phyloP scores from a whole-genome alignment of 2,113 vertebrate species.

The Phyllostomus discolor region DNA sequence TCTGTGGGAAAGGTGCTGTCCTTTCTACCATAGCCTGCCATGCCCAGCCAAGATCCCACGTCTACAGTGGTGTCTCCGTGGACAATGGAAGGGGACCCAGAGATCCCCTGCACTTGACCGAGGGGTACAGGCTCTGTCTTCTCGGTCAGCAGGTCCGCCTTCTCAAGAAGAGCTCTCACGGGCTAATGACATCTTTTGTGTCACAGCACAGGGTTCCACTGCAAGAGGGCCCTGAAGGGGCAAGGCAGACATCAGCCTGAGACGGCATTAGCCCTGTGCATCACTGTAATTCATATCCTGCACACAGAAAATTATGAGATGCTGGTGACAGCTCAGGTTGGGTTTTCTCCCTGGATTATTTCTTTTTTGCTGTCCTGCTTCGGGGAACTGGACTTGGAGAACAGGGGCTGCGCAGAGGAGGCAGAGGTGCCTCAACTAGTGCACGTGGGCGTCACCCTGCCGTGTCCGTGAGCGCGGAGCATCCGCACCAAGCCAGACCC shows the following conservation, averaged over 20 bases:
- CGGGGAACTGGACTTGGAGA: neutral
- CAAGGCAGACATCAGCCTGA: neutral
- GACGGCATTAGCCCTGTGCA: neutral
- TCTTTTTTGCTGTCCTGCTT: neutral
- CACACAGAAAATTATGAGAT: neutral
- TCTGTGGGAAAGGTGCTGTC: neutral
- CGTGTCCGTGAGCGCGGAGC: neutral
- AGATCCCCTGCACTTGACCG: neutral
- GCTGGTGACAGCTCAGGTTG: neutral
- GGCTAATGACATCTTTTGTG: neutral
- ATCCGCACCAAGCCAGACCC: neutral
- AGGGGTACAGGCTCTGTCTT: neutral
- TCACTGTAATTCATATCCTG: neutral
- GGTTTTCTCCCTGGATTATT: neutral
- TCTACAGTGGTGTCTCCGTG: neutral
- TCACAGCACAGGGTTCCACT: neutral
- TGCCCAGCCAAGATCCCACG: neutral
- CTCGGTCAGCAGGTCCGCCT: neutral
- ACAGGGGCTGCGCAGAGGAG: neutral
- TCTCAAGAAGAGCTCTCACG: neutral
- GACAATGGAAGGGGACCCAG: neutral
- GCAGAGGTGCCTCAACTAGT: neutral
- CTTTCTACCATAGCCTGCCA: neutral
- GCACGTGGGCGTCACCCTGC: rapidly evolving
- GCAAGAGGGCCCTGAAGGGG: neutral